Evolutionary conservation across 1,140 invertebrate genomes (phyloP), one percentile per base, ranked within the genome.

Genomic region (Leptoteleia sp.): DNA sequence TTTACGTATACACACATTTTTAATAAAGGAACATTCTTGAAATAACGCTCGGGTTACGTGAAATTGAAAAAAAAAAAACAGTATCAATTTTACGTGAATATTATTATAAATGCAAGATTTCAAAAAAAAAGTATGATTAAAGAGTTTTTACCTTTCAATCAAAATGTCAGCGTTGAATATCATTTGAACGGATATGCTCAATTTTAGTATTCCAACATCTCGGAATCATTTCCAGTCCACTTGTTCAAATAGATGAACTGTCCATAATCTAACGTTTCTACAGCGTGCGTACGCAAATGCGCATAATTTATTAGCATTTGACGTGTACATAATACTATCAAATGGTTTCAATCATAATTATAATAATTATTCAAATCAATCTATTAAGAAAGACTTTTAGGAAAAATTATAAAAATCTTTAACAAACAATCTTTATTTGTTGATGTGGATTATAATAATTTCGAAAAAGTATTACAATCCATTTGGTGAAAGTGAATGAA

Each of bases 161-260:
- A 38, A 16, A 38, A 38, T 16, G 17, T 16, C 37, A 38, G 38
- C 12, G 29, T 4, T 25, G 17, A 40, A 55, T 42, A 40, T 40
- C 11, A 55, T 40, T 9, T 16, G 37, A 42, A 15, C 11, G 8
- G 9, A 38, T 37, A 38, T 38, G 11, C 5, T 57, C 33, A 54
- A 54, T 38, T 54, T 54, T 11, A 42, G n/a, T 57, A 43, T 43
- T 31, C 17, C 38, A 25, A 29, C 25, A 57, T 57, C 38, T 43
- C 31, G 48, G 6, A n/a, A 27, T 12, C 22, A 31, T 43, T 57
- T 57, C 38, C 54, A 57, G 54, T 57, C 43, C 38, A 57, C 38
- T 57, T 57, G 25, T 57, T 57, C 13, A 57, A 57, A 57, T 43
- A 31, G 54, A 57, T 43, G 38, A 29, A 22, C 13, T 12, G 15